phyloP scores from a whole-genome alignment of 1,140 invertebrate genomes.

The Drosophila tristis region DNA sequence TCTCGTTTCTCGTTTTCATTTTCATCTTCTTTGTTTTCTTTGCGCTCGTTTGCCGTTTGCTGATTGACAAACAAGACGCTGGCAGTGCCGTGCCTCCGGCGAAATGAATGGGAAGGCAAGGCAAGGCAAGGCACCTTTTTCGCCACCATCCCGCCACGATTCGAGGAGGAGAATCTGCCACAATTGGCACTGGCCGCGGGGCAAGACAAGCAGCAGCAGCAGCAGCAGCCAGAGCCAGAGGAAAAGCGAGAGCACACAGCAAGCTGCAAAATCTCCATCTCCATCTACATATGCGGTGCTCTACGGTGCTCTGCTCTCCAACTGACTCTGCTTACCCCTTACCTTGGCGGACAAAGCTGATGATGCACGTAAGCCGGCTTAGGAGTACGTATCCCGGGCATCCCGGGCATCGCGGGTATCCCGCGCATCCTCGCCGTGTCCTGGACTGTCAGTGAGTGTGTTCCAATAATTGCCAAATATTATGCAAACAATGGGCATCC shows the following conservation, averaged over 20 bases:
- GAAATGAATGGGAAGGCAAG: slow-evolving; percentile 14
- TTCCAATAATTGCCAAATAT: slow-evolving; percentile 82
- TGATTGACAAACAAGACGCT: slow-evolving; percentile 65
- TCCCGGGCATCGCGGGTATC: slow-evolving; percentile 3
- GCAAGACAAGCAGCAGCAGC: neutral
- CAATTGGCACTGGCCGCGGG: slow-evolving; percentile 63
- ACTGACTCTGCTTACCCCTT: slow-evolving; percentile 1
- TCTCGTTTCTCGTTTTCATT: slow-evolving; percentile 4
- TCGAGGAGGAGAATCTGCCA: slow-evolving; percentile 11
- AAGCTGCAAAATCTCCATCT: slow-evolving; percentile 40
- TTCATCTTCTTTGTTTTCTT: neutral
- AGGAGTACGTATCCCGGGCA: slow-evolving; percentile 45
- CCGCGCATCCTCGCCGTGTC: slow-evolving; percentile 18
- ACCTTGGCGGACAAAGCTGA: slow-evolving; percentile 25
- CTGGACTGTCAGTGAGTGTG: slow-evolving; percentile 71
- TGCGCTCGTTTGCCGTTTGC: slow-evolving; percentile 32
- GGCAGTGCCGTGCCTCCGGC: slow-evolving; percentile 41
- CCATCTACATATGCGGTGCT: too few relatives aligned
- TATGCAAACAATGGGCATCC: slow-evolving; percentile 77
- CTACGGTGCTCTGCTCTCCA: too few relatives aligned
- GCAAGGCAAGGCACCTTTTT: slow-evolving; percentile 7
- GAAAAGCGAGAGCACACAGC: neutral
- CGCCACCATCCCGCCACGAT: slow-evolving; percentile 3
- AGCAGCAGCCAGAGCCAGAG: too few relatives aligned
- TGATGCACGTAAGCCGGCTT: slow-evolving; percentile 70